Evolutionary conservation across 2,888 invertebrate species (phyloP).

Genomic region (Lacanobia wlatinum): DNA sequence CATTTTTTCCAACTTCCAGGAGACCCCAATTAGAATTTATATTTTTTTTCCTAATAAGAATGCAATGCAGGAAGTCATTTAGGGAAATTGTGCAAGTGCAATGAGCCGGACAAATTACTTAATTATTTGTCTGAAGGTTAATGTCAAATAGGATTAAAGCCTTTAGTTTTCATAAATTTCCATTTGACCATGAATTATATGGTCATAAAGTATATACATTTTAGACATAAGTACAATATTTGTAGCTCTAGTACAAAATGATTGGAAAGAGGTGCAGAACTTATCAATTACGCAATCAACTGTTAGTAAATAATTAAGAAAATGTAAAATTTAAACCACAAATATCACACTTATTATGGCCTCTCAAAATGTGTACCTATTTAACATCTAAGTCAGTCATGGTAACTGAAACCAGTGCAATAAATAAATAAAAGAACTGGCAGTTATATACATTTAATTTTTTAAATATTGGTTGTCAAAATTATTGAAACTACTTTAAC

Average conservation of each 20-base stretch:
- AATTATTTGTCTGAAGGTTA: background rate
- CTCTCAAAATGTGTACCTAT: background rate
- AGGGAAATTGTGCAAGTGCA: background rate
- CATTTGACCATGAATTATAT: background rate
- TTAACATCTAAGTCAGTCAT: background rate
- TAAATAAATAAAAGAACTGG: background rate
- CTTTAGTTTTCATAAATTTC: background rate
- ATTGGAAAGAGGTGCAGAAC: background rate
- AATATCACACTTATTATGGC: background rate
- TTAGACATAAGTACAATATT: too few species aligned
- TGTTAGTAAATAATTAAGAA: too few species aligned
- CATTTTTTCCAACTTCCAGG: background rate
- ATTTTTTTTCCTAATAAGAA: conserved; percentile 37
- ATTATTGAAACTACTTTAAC: background rate
- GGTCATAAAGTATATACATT: background rate
- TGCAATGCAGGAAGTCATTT: conserved; percentile 21
- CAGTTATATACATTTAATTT: background rate
- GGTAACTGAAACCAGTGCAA: background rate
- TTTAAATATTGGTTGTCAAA: background rate
- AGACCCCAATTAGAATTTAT: background rate
- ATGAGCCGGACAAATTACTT: background rate
- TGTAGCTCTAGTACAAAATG: background rate
- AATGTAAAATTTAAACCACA: background rate
- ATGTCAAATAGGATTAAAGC: background rate
- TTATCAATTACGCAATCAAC: conserved; percentile 11